phyloP scores from a whole-genome alignment of 2,888 invertebrate species.

The Vandiemenella viatica region DNA sequence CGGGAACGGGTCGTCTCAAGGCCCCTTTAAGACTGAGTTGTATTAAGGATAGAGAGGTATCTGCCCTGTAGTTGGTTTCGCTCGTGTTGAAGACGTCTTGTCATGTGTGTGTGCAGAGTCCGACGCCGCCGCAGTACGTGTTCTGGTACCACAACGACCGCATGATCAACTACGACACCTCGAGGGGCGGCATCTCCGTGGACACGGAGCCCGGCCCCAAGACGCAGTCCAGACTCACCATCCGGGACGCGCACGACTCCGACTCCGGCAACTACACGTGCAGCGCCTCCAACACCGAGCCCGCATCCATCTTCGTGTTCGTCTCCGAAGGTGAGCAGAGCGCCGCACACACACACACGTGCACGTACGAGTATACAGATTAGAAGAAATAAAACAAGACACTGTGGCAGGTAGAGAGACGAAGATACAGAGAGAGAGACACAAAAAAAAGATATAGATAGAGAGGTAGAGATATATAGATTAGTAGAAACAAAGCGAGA shows the following conservation, averaged over 20 bases:
- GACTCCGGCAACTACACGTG: slow-evolving; percentile 88
- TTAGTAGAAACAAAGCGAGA: no score
- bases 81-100: no score
- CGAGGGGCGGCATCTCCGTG: slow-evolving; percentile 66
- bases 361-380: no score
- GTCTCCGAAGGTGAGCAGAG: slow-evolving; percentile 74
- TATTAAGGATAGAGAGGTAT: no score
- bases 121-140: slow-evolving; percentile 83
- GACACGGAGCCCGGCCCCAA: slow-evolving; percentile 69
- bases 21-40: no score
- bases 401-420: not conserved
- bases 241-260: slow-evolving; percentile 63
- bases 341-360: no score
- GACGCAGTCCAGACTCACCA: slow-evolving; percentile 72
- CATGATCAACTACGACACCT: slow-evolving; percentile 84
- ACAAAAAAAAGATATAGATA: no score
- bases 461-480: no score
- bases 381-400: no score
- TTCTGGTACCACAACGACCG: slow-evolving; percentile 91
- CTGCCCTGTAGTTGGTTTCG: no score
- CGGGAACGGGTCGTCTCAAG: no score
- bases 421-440: not conserved
- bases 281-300: slow-evolving; percentile 77
- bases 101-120: slow-evolving; percentile 48
- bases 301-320: slow-evolving; percentile 78